phyloP scores from a whole-genome alignment of 2,797 vertebrate species.

The Smutsia gigantea region DNA sequence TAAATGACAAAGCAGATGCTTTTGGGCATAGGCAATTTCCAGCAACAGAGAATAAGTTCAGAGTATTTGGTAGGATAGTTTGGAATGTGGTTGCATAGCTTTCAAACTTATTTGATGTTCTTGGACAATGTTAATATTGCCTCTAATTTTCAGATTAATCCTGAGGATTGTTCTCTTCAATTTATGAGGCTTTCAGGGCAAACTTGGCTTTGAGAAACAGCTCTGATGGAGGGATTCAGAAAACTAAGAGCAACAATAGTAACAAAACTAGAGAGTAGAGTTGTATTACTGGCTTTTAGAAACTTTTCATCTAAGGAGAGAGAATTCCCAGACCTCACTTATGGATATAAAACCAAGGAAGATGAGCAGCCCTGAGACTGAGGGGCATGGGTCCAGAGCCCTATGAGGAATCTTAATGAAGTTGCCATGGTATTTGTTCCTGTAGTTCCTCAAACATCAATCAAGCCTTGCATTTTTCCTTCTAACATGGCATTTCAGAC shows the following conservation, averaged over 20 bases:
- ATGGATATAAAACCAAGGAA: neutral
- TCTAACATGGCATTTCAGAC: neutral
- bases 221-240: slow-evolving; percentile 21
- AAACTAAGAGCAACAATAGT: neutral
- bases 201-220: slow-evolving; percentile 35
- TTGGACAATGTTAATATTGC: slow-evolving; percentile 36
- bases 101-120: slow-evolving; percentile 8
- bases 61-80: neutral
- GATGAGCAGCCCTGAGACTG: neutral
- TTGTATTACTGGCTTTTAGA: neutral
- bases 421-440: neutral
- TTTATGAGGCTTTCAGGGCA: slow-evolving; percentile 19
- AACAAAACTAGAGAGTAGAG: neutral
- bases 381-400: neutral
- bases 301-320: slow-evolving; percentile 28
- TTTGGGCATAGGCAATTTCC: neutral
- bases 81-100: slow-evolving; percentile 12
- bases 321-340: slow-evolving; percentile 17
- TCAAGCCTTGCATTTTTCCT: neutral
- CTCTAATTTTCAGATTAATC: slow-evolving; percentile 36
- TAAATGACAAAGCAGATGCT: neutral
- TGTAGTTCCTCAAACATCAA: neutral
- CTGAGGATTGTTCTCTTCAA: neutral
- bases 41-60: neutral
- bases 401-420: neutral